Evolutionary conservation across 1,140 invertebrate species (phyloP).

Genomic region (Magallana angulata): DNA sequence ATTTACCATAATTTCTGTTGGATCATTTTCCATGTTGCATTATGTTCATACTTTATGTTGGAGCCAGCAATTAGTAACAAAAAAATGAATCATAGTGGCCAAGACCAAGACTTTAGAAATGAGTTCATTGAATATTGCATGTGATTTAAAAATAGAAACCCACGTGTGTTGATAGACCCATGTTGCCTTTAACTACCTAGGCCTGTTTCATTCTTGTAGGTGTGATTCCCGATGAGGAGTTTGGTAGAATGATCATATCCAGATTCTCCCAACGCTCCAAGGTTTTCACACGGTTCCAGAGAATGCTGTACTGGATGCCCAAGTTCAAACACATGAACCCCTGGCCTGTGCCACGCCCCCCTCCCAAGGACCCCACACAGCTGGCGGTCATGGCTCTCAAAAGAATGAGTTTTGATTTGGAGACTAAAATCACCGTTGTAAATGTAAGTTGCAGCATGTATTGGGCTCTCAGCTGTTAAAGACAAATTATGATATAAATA

Average conservation of each 20-base stretch:
- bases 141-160: too few relatives aligned
- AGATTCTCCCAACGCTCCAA: constrained; percentile 90
- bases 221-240: constrained; percentile 94
- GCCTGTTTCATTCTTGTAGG: constrained; percentile 80
- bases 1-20: too few relatives aligned
- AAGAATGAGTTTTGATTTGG: constrained; percentile 92
- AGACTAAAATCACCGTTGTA: constrained; percentile 86
- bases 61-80: too few relatives aligned
- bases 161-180: too few relatives aligned
- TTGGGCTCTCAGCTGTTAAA: too few relatives aligned
- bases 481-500: too few relatives aligned
- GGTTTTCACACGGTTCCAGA: constrained; percentile 90
- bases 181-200: too few relatives aligned
- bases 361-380: constrained; percentile 83
- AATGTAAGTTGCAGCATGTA: constrained; percentile 80
- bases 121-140: too few relatives aligned
- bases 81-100: too few relatives aligned
- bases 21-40: too few relatives aligned
- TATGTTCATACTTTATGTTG: too few relatives aligned
- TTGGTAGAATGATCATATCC: constrained; percentile 89
- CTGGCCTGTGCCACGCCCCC: constrained; percentile 88
- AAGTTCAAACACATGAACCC: constrained; percentile 96
- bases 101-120: too few relatives aligned
- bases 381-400: constrained; percentile 92
- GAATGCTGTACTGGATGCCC: constrained; percentile 99